Conservation (phyloP, 2,113 vertebrate species). For the Ptilonorhynchus violaceus region DNA sequence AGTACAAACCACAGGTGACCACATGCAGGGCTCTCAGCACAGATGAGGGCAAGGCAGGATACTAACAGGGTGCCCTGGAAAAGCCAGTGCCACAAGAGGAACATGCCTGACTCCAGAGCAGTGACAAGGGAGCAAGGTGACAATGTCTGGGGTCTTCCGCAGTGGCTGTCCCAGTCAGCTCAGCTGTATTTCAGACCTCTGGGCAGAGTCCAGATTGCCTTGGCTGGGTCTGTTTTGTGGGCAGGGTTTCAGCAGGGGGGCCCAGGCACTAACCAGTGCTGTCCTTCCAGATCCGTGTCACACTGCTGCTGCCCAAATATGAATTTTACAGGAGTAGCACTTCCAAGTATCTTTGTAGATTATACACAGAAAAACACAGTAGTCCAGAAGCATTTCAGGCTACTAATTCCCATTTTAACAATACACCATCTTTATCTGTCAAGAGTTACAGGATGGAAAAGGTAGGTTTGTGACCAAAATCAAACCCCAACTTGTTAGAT, state of each 20-base stretch:
- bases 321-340: not conserved
- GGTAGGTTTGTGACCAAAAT: not conserved
- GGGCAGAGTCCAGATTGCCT: not conserved
- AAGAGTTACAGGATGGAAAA: not conserved
- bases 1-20: not conserved
- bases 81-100: not conserved
- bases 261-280: not conserved
- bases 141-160: not conserved
- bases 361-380: not conserved
- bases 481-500: not conserved
- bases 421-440: not conserved
- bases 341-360: not conserved
- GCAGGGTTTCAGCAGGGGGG: not conserved
- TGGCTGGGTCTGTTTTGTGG: not conserved
- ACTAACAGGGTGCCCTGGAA: not conserved
- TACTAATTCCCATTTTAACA: not conserved
- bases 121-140: not conserved
- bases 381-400: not conserved
- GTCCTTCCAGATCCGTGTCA: not conserved
- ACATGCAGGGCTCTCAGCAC: not conserved
- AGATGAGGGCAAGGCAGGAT: not conserved
- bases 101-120: not conserved
- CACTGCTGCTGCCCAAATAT: not conserved
- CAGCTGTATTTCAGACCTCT: not conserved
- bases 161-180: not conserved